Evolutionary conservation across 1,140 invertebrate genomes (phyloP).

Genomic region (Helicoverpa zea): DNA sequence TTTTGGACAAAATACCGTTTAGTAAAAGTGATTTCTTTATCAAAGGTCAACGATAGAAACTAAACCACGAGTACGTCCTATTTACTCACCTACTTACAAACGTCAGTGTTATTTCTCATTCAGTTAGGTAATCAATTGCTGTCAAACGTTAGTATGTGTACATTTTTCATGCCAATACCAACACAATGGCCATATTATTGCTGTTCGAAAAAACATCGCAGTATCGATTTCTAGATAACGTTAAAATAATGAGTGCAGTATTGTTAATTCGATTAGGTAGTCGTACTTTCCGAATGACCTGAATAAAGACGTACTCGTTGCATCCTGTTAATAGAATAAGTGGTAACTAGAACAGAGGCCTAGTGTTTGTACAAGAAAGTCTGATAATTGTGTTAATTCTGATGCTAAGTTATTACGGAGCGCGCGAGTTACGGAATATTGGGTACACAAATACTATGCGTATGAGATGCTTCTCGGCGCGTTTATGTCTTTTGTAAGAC

Average conservation of each 20-base stretch:
- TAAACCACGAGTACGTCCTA: conserved; percentile 37
- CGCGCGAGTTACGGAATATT: conserved; percentile 38
- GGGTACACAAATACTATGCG: background rate
- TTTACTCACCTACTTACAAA: conserved; percentile 40
- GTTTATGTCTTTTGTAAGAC: conserved; percentile 50
- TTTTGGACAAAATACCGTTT: conserved; percentile 60
- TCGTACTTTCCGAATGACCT: conserved; percentile 29
- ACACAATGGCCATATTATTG: conserved; percentile 42
- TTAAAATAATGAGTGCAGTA: background rate
- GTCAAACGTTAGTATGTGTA: conserved; percentile 36
- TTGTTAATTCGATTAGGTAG: conserved; percentile 28
- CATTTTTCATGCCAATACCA: conserved; percentile 42
- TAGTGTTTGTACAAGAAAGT: conserved; percentile 38
- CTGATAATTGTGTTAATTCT: conserved; percentile 47
- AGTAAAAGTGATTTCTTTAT: conserved; percentile 65
- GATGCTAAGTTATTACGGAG: conserved; percentile 42
- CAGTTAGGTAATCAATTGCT: conserved; percentile 49
- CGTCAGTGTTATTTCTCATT: conserved; percentile 41
- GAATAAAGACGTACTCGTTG: conserved; percentile 28
- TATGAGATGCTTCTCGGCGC: background rate
- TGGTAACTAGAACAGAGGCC: conserved; percentile 41
- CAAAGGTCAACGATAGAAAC: conserved; percentile 59
- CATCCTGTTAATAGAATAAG: conserved; percentile 39
- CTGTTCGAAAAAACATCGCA: conserved; percentile 11
- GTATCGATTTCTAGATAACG: conserved; percentile 38